Evolutionary conservation across 1,140 invertebrate species (phyloP).

Genomic region (Bombus breviceps): DNA sequence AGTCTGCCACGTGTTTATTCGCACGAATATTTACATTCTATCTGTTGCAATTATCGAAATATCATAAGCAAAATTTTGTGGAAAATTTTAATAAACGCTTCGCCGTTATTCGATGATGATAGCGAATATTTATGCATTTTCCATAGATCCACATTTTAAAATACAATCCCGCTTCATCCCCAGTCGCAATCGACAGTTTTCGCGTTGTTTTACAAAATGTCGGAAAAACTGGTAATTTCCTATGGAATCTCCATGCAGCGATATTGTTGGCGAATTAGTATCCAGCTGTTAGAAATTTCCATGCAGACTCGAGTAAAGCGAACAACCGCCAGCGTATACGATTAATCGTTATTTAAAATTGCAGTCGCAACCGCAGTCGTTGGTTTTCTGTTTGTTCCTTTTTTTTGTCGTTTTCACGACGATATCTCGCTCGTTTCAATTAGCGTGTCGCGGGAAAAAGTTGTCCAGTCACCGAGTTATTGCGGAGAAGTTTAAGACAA

Average conservation of each 20-base stretch:
- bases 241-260: background rate
- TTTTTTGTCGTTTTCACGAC: background rate
- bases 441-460: background rate
- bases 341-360: slow-evolving; percentile 28
- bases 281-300: slow-evolving; percentile 12
- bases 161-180: background rate
- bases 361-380: background rate
- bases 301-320: too few relatives aligned
- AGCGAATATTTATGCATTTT: background rate
- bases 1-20: background rate
- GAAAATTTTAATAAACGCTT: background rate
- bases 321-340: background rate
- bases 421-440: slow-evolving; percentile 21
- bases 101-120: too few relatives aligned
- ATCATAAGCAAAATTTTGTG: background rate
- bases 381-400: background rate
- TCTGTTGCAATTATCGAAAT: background rate
- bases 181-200: background rate
- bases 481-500: slow-evolving; percentile 21
- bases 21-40: background rate
- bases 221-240: background rate
- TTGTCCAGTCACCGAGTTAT: background rate
- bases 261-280: slow-evolving; percentile 11
- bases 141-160: background rate
- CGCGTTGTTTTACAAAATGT: background rate